Percentiles rank a stretch among this genome's conserved stretches.
phyloP scores from a whole-genome alignment of 1,140 invertebrate species.

The Papilio polytes region DNA sequence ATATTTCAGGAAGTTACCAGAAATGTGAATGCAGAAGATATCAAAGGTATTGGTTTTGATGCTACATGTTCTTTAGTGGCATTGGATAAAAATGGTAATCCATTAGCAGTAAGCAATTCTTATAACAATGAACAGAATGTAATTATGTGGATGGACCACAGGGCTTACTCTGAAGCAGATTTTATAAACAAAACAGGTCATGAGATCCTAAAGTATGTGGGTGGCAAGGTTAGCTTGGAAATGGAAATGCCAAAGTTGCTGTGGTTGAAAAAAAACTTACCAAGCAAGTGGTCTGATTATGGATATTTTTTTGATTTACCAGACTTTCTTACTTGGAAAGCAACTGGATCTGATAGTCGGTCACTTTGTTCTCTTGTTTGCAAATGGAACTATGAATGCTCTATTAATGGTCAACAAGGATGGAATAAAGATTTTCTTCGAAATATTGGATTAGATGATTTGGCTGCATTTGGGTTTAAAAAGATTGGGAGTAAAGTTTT shows the following conservation, averaged over 20 bases:
- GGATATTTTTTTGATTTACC: conserved; percentile 95
- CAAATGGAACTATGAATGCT: conserved; percentile 96
- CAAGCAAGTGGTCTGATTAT: conserved; percentile 87
- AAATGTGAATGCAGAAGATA: conserved; percentile 82
- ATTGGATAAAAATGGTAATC: conserved; percentile 88
- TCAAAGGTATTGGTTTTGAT: conserved; percentile 97
- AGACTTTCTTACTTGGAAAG: conserved; percentile 97
- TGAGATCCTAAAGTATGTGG: conserved; percentile 92
- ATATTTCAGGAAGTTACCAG: conserved; percentile 85
- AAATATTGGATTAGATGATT: conserved; percentile 90
- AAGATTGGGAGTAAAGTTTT: conserved; percentile 91
- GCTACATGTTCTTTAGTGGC: conserved; percentile 97
- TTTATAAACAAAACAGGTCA: conserved; percentile 92
- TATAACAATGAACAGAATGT: conserved; percentile 92
- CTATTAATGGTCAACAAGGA: conserved; percentile 81
- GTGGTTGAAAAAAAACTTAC: conserved; percentile 95
- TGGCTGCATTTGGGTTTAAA: conserved; percentile 87
- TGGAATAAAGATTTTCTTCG: conserved; percentile 92
- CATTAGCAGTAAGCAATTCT: conserved; percentile 90
- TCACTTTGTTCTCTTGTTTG: conserved; percentile 96
- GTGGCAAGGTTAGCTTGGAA: conserved; percentile 96
- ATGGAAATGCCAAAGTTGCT: conserved; percentile 98
- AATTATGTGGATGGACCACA: conserved; percentile 98
- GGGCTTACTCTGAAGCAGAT: conserved; percentile 92
- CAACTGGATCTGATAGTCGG: conserved; percentile 90